These are phyloP conservation scores for Phymorhynchus buccinoides DNA, from an alignment of 1,140 invertebrate species.

Conservation along the genomic window DNA sequence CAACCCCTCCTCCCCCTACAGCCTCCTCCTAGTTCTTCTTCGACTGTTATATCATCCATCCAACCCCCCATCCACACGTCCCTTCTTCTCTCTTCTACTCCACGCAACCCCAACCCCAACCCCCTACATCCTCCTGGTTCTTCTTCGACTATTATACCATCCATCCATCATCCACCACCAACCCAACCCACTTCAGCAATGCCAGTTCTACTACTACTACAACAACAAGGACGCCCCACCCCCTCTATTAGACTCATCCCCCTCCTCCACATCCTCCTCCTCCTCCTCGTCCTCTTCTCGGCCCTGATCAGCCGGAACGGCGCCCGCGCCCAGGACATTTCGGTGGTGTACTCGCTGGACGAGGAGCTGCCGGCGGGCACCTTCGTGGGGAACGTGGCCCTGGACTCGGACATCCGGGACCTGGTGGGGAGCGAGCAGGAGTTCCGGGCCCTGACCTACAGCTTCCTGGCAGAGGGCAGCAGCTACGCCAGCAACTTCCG, in stretches of 20 bases:
- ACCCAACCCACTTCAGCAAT: not conserved
- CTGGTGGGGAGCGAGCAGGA: constrained; percentile 44
- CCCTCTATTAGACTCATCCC: not conserved
- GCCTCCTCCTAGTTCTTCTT: too few relatives aligned
- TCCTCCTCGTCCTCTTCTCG: not conserved
- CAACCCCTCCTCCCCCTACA: too few relatives aligned
- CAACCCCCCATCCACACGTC: not conserved
- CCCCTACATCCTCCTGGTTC: not conserved
- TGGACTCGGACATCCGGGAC: constrained; percentile 49
- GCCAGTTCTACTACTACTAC: not conserved
- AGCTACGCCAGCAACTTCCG: constrained; percentile 65
- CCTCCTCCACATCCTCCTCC: not conserved
- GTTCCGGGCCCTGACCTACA: constrained; percentile 54
- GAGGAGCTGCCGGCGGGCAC: constrained; percentile 42
- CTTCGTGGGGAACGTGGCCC: constrained; percentile 50
- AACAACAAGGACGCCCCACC: not conserved
- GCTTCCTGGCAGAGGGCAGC: constrained; percentile 55
- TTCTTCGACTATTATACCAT: too few relatives aligned
- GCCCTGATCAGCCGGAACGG: not conserved
- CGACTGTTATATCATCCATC: too few relatives aligned
- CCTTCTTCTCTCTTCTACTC: not conserved
- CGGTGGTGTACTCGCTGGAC: constrained; percentile 38
- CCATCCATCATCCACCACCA: not conserved
- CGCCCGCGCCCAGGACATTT: constrained; percentile 39
- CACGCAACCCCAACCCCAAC: not conserved